A percentile compares a stretch with the other conserved stretches of the same genome.
phyloP scores from a whole-genome alignment of 2,888 invertebrate genomes.

The Sphecodes monilicornis region DNA sequence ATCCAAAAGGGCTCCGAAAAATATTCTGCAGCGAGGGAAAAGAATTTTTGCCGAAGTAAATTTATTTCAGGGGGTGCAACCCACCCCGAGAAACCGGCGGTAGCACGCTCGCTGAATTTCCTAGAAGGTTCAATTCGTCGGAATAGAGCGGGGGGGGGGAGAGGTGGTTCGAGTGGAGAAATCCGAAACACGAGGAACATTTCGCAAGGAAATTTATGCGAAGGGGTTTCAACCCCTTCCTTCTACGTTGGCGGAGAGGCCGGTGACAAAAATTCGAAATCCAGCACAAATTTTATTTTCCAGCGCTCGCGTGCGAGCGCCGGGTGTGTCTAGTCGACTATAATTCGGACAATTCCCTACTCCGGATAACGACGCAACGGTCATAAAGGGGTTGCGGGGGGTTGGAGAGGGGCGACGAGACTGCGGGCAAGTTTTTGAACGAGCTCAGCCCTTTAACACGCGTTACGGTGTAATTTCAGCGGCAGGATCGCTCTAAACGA shows the following conservation, averaged over 20 bases:
- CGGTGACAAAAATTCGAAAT: slow-evolving; percentile 4
- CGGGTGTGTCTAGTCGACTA: slow-evolving; percentile 21
- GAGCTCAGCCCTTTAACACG: slow-evolving; percentile 74
- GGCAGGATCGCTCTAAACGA: slow-evolving; percentile 74
- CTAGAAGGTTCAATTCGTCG: not conserved
- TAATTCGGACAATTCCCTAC: slow-evolving; percentile 45
- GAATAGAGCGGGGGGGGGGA: not conserved
- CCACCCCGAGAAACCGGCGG: not conserved
- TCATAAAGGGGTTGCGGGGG: slow-evolving; percentile 27
- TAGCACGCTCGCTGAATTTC: not conserved
- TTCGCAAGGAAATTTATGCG: not conserved
- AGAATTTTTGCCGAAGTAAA: slow-evolving; percentile 3
- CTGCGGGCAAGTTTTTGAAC: slow-evolving; percentile 67
- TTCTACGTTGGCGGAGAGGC: not conserved
- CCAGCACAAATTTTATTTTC: not conserved
- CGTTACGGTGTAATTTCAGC: slow-evolving; percentile 77
- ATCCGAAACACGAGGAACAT: not conserved
- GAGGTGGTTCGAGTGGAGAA: not conserved
- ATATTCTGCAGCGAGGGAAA: not conserved
- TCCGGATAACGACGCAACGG: slow-evolving; percentile 19
- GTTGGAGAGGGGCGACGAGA: not conserved
- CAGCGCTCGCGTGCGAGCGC: not conserved
- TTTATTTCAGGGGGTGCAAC: not conserved
- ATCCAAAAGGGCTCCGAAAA: not conserved
- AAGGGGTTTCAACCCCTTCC: not conserved